Percentiles rank a stretch among this genome's conserved stretches.
phyloP scores from a whole-genome alignment of 1,140 invertebrate species.

The Nasonia giraulti region DNA sequence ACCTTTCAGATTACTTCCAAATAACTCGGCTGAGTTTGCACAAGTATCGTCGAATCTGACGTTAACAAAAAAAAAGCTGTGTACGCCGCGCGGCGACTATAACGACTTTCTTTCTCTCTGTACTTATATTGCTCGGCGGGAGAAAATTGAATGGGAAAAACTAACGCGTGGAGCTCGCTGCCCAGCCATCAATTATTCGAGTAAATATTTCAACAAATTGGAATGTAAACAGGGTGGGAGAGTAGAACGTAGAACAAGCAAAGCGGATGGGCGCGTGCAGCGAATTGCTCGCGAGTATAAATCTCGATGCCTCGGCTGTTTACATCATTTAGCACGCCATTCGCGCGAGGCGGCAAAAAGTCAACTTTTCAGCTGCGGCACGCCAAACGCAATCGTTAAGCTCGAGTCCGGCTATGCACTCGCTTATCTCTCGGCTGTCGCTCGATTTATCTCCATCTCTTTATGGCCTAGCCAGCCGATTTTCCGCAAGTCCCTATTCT shows the following conservation, averaged over 20 bases:
- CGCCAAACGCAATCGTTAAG: constrained; percentile 2
- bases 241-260: no score
- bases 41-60: no score
- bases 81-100: no score
- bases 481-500: neutral
- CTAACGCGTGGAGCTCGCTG: neutral
- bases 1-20: no score
- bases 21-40: no score
- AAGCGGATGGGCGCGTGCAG: neutral
- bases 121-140: no score
- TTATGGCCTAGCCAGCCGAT: neutral
- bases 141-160: neutral
- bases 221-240: neutral
- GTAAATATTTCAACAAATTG: neutral
- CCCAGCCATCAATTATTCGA: neutral
- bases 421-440: constrained; percentile 23
- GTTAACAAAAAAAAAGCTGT: no score
- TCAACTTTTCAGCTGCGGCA: neutral
- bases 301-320: constrained; percentile 14
- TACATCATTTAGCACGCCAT: constrained; percentile 22
- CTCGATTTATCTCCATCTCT: constrained; percentile 35
- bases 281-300: neutral
- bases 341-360: neutral
- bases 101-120: no score
- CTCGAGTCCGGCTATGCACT: no score